Evolutionary conservation across 2,113 vertebrate genomes (phyloP).

Genomic region (Romanogobio albipinnatus): DNA sequence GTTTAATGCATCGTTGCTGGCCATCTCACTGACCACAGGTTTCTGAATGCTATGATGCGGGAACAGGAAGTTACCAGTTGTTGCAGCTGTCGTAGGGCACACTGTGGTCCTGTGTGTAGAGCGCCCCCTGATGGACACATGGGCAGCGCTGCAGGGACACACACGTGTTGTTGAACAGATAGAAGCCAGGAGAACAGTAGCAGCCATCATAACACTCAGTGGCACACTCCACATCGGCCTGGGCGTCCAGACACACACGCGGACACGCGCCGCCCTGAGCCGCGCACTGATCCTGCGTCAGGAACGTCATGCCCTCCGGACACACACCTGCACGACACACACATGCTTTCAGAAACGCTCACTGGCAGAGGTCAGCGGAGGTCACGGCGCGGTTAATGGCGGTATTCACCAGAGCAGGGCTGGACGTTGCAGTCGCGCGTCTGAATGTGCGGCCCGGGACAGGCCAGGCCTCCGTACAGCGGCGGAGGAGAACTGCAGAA

Average conservation of each 20-base stretch:
- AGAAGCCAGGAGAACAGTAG: constrained; percentile 78
- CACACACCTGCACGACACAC: constrained; percentile 74
- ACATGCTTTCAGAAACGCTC: background rate
- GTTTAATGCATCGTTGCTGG: background rate
- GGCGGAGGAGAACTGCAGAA: constrained; percentile 73
- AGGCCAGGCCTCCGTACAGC: constrained; percentile 67
- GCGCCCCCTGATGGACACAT: constrained; percentile 79
- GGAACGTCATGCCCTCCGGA: constrained; percentile 76
- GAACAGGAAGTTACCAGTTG: constrained; percentile 78
- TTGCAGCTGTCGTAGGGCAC: constrained; percentile 77
- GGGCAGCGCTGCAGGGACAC: constrained; percentile 73
- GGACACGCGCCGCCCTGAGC: constrained; percentile 78
- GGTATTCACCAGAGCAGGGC: constrained; percentile 78
- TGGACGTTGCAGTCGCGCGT: constrained; percentile 84
- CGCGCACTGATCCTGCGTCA: constrained; percentile 75
- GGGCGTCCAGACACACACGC: constrained; percentile 81
- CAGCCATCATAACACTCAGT: constrained; percentile 81
- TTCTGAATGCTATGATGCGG: too few relatives aligned
- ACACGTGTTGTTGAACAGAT: constrained; percentile 81
- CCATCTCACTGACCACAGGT: too few relatives aligned
- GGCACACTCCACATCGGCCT: constrained; percentile 76
- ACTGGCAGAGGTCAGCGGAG: background rate
- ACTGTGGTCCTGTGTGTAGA: constrained; percentile 64
- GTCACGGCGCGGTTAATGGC: background rate
- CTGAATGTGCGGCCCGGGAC: constrained; percentile 83